These are phyloP conservation scores for Asarcornis scutulata DNA, from an alignment of 2,113 vertebrate genomes.

Conservation along the genomic window DNA sequence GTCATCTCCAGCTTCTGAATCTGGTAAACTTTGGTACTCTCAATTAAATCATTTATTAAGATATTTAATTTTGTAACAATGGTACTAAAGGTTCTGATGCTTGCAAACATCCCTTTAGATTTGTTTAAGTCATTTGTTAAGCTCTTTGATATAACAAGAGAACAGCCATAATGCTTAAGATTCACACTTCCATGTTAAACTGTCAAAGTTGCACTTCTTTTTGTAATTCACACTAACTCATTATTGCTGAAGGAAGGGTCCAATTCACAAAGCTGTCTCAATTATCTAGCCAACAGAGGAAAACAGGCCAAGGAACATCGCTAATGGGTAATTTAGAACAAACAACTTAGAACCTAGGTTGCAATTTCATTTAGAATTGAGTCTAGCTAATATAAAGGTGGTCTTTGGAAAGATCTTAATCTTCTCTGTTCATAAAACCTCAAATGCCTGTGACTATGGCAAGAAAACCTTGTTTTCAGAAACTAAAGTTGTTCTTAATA, in stretches of 20 bases:
- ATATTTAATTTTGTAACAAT: background rate
- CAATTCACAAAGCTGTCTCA: background rate
- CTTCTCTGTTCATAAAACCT: fast-evolving
- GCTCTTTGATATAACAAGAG: background rate
- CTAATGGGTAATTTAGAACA: background rate
- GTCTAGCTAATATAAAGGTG: background rate
- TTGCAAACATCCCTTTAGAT: background rate
- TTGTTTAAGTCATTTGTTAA: background rate
- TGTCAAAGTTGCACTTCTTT: background rate
- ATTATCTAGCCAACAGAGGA: background rate
- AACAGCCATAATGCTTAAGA: background rate
- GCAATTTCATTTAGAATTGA: background rate
- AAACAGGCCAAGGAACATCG: background rate
- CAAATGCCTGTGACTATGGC: background rate
- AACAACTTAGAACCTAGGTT: background rate
- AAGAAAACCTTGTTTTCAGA: background rate
- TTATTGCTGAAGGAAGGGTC: background rate
- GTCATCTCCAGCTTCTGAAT: background rate
- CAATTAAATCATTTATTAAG: background rate
- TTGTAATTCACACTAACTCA: background rate
- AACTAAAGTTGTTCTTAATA: background rate
- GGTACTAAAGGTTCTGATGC: background rate
- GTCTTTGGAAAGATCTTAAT: background rate
- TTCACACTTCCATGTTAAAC: background rate
- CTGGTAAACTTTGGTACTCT: background rate